Percentiles rank a stretch among this genome's conserved stretches.
Evolutionary conservation across 2,113 vertebrate species (phyloP).

Genomic region (Crotalus helleri): DNA sequence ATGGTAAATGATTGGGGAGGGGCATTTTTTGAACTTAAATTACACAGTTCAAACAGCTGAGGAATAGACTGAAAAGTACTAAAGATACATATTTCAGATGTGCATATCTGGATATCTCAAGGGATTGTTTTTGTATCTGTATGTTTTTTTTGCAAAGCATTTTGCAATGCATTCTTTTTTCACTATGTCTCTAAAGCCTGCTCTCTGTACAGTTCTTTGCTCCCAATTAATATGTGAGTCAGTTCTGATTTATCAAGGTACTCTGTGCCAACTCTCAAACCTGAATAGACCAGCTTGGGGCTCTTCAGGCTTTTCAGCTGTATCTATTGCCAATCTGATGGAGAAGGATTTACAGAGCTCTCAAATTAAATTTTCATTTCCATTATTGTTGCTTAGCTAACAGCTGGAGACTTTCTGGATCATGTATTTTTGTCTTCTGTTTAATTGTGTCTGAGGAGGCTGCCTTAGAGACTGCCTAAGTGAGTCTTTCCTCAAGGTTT

Average conservation of each 20-base stretch:
- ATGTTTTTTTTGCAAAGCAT: neutral
- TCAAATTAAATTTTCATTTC: neutral
- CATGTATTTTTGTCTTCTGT: neutral
- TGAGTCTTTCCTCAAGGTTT: neutral
- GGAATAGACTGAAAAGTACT: neutral
- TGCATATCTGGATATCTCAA: neutral
- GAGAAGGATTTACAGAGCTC: neutral
- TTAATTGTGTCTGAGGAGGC: neutral
- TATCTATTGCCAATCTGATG: neutral
- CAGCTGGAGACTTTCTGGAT: neutral
- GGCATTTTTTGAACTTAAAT: neutral
- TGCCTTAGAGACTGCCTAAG: neutral
- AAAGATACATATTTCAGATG: neutral
- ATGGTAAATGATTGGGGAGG: neutral
- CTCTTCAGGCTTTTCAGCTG: neutral
- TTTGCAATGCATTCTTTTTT: neutral
- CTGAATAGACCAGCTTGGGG: neutral
- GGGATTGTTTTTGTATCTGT: neutral
- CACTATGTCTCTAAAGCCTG: neutral
- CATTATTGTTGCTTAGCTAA: neutral
- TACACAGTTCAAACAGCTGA: too few species aligned
- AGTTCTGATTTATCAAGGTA: neutral
- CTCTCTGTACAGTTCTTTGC: neutral
- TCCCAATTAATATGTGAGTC: neutral
- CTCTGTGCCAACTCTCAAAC: neutral